Conservation (phyloP, 2,797 vertebrate genomes). For the Chiloscyllium punctatum region DNA sequence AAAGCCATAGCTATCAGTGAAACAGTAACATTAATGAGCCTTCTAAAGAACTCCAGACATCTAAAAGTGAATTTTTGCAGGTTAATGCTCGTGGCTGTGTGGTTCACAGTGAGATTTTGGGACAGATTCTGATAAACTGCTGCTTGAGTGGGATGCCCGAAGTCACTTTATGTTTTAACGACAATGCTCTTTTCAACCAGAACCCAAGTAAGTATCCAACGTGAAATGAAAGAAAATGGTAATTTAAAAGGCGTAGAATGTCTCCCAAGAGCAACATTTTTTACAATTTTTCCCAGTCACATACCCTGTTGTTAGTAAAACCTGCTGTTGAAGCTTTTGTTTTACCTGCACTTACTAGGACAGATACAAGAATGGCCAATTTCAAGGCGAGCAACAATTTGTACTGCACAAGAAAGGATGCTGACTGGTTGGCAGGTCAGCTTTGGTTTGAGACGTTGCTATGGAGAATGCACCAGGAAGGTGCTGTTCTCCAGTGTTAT, state of each 20-base stretch:
- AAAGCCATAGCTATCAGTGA: not conserved
- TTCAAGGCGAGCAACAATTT: no score
- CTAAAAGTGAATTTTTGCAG: not conserved
- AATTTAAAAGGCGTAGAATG: no score
- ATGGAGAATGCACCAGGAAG: no score
- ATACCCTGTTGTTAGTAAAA: not conserved
- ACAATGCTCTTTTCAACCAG: slow-evolving; percentile 25
- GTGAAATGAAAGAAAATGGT: not conserved
- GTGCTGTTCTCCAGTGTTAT: no score
- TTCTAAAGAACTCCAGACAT: not conserved
- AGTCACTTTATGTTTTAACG: slow-evolving; percentile 19
- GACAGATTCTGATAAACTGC: not conserved
- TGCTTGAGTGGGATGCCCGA: slow-evolving; percentile 32
- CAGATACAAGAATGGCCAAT: no score
- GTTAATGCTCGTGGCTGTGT: slow-evolving; percentile 8
- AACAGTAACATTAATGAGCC: not conserved
- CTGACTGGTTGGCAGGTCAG: no score
- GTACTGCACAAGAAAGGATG: no score
- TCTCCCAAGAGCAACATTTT: not conserved
- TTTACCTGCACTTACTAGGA: no score
- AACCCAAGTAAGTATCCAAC: not conserved
- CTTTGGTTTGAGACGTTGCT: no score
- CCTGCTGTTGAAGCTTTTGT: no score
- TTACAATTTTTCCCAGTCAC: not conserved
- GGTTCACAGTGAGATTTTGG: slow-evolving; percentile 25